Base-by-base conservation (phyloP, 2,797 vertebrate species). In the Lutjanus argentimaculatus region DNA sequence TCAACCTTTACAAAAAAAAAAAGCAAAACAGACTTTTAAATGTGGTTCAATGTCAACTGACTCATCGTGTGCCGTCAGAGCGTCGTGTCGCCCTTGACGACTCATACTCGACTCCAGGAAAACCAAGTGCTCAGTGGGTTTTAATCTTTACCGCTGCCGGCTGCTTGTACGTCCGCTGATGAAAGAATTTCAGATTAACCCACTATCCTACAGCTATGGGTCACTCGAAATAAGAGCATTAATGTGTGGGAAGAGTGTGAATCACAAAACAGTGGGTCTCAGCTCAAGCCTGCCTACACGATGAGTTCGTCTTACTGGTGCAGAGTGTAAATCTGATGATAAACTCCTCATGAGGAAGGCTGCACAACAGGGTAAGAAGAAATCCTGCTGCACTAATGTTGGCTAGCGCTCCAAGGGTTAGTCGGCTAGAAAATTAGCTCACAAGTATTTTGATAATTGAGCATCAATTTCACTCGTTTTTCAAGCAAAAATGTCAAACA, bases 181-280 rank as follows among this genome's bases (percentile, higher is more conserved):
- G 57, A 57, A 53, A 68, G 46, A 48, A 64, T 30, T 49, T n/a
- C 19, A 72, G 68, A 72, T 67, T 45, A 48, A 69, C 40, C 12
- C 8, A 17, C 45, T 40, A 2, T 53, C 64, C 64, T n/a, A 7
- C 57, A 25, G 45, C 52, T 45, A 36, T 3, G 42, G 58, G 30
- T 73, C 45, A 46, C 45, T 19, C 8, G 10, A 16, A 77, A 58
- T 68, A 52, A 63, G 57, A 82, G 69, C n/a, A 25, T 69, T 53
- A 64, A 48, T 12, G 7, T 16, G 22, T 42, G 36, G 51, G 43
- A 40, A 61, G 58, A 49, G 65, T 45, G 71, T 43, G 63, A 68
- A 69, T 51, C 51, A 15, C 48, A 46, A 21, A 66, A 59, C 55
- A 53, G 22, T 5, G 22, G 53, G 52, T 12, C 57, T 30, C 9